Evolutionary conservation across 2,113 vertebrate species (phyloP).

Genomic region (Syrrhaptes paradoxus): DNA sequence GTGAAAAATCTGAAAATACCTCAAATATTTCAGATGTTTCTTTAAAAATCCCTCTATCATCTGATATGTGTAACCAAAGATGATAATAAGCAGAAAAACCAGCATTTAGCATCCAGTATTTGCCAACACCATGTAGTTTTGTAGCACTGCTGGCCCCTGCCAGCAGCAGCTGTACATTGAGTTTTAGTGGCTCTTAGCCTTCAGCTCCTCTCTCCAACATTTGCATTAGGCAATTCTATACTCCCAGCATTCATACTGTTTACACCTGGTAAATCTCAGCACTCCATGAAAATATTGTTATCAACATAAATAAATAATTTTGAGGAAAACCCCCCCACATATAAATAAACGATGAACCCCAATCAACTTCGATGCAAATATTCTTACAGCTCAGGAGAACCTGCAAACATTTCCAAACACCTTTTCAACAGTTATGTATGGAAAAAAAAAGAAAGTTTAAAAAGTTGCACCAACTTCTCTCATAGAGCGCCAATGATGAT

Average conservation of each 20-base stretch:
- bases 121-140: background rate
- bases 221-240: background rate
- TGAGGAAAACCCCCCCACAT: background rate
- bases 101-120: background rate
- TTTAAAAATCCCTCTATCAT: background rate
- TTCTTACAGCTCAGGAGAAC: background rate
- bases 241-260: background rate
- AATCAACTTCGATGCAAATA: background rate
- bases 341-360: background rate
- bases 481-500: background rate
- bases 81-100: background rate
- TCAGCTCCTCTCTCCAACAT: background rate
- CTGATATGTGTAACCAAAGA: background rate
- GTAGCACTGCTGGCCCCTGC: background rate
- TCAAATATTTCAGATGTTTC: background rate
- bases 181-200: background rate
- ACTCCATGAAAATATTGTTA: background rate
- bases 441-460: background rate
- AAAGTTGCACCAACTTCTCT: background rate
- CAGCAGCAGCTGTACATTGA: background rate
- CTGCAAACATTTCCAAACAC: background rate
- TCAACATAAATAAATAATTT: background rate
- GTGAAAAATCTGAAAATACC: background rate
- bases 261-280: background rate
- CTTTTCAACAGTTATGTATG: background rate